Evolutionary conservation across 2,888 invertebrate species (phyloP), one percentile per base, ranked within the genome.

Genomic region (Dione vanillae): DNA sequence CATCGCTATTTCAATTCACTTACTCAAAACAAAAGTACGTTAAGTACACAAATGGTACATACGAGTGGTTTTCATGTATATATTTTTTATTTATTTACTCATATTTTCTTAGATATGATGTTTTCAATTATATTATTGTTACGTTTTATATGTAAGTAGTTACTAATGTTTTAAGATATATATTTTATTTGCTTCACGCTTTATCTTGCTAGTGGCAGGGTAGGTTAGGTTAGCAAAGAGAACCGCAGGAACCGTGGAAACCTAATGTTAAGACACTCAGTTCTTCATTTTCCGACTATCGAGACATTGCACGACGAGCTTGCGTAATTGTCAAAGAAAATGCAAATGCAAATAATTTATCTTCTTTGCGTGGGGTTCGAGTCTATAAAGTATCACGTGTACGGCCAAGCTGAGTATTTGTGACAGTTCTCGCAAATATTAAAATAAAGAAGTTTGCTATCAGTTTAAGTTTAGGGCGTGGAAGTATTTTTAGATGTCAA

Each of bases 1-100:
- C 65, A 64, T 45, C 40, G 58, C 37, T 47, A 54, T 64, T 69
- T 65, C 56, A 69, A 58, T 69, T 49, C 59, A 49, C 62, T 64
- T 64, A 51, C 35, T 59, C 41, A 20, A 43, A 69, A 65, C 64
- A 64, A 69, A 65, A 69, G 69, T 61, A 20, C 14, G 20, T 54
- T 43, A 49, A 43, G 41, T 64, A 47, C 14, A 59, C 40, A 64
- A 64, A 47, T 64, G 45, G 41, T 19, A 64, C 43, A 43, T n/a
- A 27, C 41, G 59, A 59, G 43, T 59, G 43, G 19, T 14, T 43
- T 59, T 43, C 43, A 59, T 54, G 5, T 27, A 27, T 27, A 27
- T 27, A 3, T 27, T 27, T 27, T 27, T 27, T 27, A 54, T 52
- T 52, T 27, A 52, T 52, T 52, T 20, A 52, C 27, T 27, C 27